Base-by-base conservation (phyloP, 2,888 invertebrate species). In the Acrobeloides nanus region DNA sequence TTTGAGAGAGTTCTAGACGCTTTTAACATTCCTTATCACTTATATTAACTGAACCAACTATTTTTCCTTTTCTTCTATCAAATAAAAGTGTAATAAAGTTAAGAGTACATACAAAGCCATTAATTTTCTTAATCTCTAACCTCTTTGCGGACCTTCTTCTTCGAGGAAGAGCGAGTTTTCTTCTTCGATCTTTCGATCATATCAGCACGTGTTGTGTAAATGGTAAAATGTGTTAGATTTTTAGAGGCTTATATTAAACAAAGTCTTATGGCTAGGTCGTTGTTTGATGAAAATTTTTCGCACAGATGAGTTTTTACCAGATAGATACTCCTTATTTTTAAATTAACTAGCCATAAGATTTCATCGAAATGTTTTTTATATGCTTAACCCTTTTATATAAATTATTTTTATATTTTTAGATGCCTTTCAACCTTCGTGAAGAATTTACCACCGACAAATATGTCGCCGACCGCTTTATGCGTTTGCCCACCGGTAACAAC, bases 401-500 rank as follows among this genome's bases (percentile, higher is more conserved):
- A 18, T 35, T 12, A 35, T 46, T 43, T 42, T 8, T 7, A 10
- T 10, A 18, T 5, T 21, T 50, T 54, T 29, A 56, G 51, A 57
- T 57, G 57, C 18, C 57, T n/a, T 34, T 60, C 38, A 60, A 60
- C 48, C 60, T 71, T 21, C 65, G 71, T 37, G 57, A 56, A 25
- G 70, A 71, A 39, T 71, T 72, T 52, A 64, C 64, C 39, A 67
- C 68, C 34, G 73, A 76, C 64, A 75, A 76, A 57, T 55, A 67
- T 33, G 68, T 74, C 43, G 58, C 74, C 35, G 59, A 62, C 45
- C 66, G 73, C 45, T 89, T 86, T 76, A 78, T 85, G 74, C 81
- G 82, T 60, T 79, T 90, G 59, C 86, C 86, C 0, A 79, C 86
- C 53, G 84, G 86, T 7, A 82, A 85, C 66, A 52, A 81, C 82